Evolutionary conservation across 2,888 invertebrate genomes (phyloP).

Genomic region (Conomelus anceps): DNA sequence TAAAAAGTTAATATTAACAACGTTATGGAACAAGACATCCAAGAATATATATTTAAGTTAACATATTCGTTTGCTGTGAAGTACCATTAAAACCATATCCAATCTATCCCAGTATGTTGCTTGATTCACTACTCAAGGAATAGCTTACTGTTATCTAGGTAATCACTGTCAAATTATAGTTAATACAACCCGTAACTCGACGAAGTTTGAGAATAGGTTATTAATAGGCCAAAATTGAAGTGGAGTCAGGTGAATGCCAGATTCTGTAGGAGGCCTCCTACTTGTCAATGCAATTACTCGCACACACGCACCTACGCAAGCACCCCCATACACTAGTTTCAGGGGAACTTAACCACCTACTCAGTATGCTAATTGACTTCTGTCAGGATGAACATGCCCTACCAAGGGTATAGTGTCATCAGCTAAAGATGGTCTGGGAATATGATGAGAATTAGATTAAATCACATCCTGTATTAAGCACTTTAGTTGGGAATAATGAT

Average conservation of each 20-base stretch:
- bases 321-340: background rate
- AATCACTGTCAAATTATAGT: background rate
- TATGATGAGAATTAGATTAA: background rate
- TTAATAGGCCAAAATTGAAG: background rate
- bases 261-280: background rate
- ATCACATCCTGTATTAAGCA: background rate
- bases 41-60: too few species aligned
- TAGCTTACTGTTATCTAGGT: background rate
- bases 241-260: background rate
- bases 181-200: background rate
- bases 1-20: too few species aligned
- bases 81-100: too few species aligned
- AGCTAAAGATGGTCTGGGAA: background rate
- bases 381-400: background rate
- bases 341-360: background rate
- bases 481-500: background rate
- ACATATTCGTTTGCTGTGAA: too few species aligned
- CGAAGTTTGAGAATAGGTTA: background rate
- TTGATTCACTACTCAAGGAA: background rate
- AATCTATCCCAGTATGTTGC: too few species aligned
- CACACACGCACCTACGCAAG: background rate
- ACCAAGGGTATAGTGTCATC: background rate
- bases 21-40: too few species aligned
- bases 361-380: background rate
- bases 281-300: background rate